Evolutionary conservation across 2,888 invertebrate species (phyloP).

Genomic region (Dilophus febrilis): DNA sequence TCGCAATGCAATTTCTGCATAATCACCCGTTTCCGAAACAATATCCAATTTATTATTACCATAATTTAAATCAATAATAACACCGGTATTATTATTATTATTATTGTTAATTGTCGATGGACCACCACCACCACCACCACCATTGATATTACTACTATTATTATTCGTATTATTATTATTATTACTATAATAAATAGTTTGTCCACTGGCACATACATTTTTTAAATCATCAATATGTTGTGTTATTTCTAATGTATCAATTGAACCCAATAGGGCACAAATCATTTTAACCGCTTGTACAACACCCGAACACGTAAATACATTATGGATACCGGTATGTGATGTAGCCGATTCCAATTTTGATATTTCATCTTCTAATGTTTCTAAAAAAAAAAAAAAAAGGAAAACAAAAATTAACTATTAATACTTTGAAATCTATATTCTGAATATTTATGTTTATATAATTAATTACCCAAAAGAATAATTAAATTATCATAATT

Average conservation of each 20-base stretch:
- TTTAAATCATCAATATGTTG: constrained; percentile 44
- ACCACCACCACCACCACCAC: neutral
- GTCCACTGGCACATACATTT: constrained; percentile 22
- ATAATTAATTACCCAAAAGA: constrained; percentile 48
- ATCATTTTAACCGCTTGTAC: constrained; percentile 86
- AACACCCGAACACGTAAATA: constrained; percentile 50
- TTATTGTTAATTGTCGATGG: constrained; percentile 6
- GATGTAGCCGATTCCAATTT: constrained; percentile 50
- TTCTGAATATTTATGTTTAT: no score
- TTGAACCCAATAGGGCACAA: constrained; percentile 70
- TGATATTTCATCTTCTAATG: constrained; percentile 64
- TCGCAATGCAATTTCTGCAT: constrained; percentile 47
- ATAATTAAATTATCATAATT: constrained; percentile 73
- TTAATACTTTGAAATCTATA: no score
- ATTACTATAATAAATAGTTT: constrained; percentile 16
- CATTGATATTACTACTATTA: constrained; percentile 15
- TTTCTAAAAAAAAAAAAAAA: constrained; percentile 37
- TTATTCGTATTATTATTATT: neutral
- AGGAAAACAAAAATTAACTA: neutral
- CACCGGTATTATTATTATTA: constrained; percentile 14
- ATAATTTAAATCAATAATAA: neutral
- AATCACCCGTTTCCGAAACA: constrained; percentile 47
- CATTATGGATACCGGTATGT: constrained; percentile 35
- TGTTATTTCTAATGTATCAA: constrained; percentile 77
- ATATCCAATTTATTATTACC: constrained; percentile 40